Conservation (phyloP, 2,113 vertebrate genomes). For the Callopanchax toddi region DNA sequence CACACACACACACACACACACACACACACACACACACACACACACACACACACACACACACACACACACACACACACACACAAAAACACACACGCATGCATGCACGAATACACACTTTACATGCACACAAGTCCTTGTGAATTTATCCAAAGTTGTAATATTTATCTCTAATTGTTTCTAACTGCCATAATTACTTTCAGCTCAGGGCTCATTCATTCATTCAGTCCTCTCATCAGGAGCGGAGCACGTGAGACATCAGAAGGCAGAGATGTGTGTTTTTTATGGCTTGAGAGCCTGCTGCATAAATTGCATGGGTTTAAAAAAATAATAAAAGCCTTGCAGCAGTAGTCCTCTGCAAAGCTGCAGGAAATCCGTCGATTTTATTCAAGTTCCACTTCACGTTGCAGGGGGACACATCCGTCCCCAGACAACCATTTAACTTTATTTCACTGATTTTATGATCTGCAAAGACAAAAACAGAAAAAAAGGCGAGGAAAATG, state of each 20-base stretch:
- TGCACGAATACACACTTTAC: constrained; percentile 20
- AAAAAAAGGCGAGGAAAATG: neutral
- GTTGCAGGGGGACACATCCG: constrained; percentile 68
- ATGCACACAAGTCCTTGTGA: constrained; percentile 24
- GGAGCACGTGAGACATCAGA: constrained; percentile 55
- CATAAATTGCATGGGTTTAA: constrained; percentile 60
- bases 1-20: constrained; percentile 47
- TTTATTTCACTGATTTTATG: constrained; percentile 75
- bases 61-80: constrained; percentile 13
- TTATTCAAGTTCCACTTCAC: constrained; percentile 74
- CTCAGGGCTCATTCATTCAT: constrained; percentile 57
- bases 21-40: constrained; percentile 13
- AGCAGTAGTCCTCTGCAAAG: constrained; percentile 58
- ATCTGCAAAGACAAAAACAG: constrained; percentile 37
- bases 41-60: constrained; percentile 46
- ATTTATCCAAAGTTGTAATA: constrained; percentile 56
- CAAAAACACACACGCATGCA: constrained; percentile 27
- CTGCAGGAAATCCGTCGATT: constrained; percentile 62
- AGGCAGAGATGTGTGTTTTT: constrained; percentile 58
- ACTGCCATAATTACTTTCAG: constrained; percentile 60
- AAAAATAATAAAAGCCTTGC: constrained; percentile 34
- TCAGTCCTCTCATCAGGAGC: constrained; percentile 55
- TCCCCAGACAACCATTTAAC: constrained; percentile 70
- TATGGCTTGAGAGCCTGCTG: constrained; percentile 47
- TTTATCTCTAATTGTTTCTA: constrained; percentile 72